Conservation (phyloP, 2,113 vertebrate species). For the Saccopteryx leptura region DNA sequence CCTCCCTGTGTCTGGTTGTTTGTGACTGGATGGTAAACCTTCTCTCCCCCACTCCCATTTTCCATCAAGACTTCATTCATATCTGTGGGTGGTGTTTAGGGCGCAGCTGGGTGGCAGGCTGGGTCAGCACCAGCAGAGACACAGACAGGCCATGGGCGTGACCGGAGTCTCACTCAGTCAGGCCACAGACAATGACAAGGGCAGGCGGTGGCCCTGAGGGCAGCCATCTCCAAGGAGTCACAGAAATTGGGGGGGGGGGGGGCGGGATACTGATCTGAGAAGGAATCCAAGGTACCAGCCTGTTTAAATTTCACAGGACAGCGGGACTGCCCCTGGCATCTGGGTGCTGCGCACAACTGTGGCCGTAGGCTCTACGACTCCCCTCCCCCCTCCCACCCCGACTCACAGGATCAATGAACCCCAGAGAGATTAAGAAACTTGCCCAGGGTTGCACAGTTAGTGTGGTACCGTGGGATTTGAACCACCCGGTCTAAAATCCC, state of each 20-base stretch:
- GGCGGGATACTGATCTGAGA: not conserved
- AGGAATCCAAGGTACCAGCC: not conserved
- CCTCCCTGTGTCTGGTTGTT: not conserved
- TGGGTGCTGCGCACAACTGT: not conserved
- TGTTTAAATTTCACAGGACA: conserved; percentile 31
- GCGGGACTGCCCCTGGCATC: not conserved
- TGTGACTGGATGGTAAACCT: not conserved
- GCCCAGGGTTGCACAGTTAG: not conserved
- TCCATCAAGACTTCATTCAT: not conserved
- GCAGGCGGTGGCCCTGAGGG: not conserved
- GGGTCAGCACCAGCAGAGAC: not conserved
- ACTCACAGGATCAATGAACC: not conserved
- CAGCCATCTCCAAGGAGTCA: not conserved
- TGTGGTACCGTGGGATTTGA: not conserved
- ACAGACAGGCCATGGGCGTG: accelerated
- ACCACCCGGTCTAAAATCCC: not conserved
- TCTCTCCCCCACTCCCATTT: not conserved
- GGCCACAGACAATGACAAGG: not conserved
- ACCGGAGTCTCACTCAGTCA: not conserved
- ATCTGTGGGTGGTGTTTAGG: not conserved
- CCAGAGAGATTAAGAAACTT: not conserved
- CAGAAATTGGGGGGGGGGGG: not conserved
- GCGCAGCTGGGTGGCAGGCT: not conserved
- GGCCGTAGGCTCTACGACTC: not conserved
- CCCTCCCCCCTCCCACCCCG: not conserved